Conservation (phyloP, 2,888 invertebrate genomes). For the Lasiommata megera region DNA sequence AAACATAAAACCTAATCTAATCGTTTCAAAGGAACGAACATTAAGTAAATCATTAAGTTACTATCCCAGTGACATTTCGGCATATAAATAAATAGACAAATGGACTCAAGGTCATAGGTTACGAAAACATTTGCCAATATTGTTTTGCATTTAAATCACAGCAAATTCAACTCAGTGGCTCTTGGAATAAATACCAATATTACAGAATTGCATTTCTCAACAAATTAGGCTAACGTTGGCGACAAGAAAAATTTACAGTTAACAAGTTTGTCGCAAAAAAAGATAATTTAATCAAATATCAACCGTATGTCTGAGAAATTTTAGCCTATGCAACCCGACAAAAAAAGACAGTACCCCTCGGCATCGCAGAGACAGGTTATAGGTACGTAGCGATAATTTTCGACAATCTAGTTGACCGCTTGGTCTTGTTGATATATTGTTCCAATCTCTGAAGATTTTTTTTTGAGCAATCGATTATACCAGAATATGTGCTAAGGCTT, state of each 20-base stretch:
- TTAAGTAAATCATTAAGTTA: conserved; percentile 41
- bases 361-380: no score
- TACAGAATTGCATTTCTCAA: conserved; percentile 14
- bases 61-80: conserved; percentile 56
- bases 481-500: no score
- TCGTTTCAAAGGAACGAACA: conserved; percentile 34
- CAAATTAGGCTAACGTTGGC: conserved; percentile 42
- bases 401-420: no score
- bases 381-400: no score
- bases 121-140: conserved; percentile 29
- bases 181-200: conserved; percentile 31
- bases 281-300: conserved; percentile 34
- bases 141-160: background rate
- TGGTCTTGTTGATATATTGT: no score
- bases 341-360: background rate
- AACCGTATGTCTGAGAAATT: conserved; percentile 29
- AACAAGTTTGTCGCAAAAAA: conserved; percentile 40
- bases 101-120: conserved; percentile 55
- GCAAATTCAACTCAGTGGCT: background rate
- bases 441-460: no score
- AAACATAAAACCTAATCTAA: conserved; percentile 20
- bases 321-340: background rate
- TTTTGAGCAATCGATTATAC: no score
- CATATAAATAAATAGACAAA: conserved; percentile 61
- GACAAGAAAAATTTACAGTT: conserved; percentile 59